Evolutionary conservation across 2,797 vertebrate genomes (phyloP).

Genomic region (Clarias fuscus): DNA sequence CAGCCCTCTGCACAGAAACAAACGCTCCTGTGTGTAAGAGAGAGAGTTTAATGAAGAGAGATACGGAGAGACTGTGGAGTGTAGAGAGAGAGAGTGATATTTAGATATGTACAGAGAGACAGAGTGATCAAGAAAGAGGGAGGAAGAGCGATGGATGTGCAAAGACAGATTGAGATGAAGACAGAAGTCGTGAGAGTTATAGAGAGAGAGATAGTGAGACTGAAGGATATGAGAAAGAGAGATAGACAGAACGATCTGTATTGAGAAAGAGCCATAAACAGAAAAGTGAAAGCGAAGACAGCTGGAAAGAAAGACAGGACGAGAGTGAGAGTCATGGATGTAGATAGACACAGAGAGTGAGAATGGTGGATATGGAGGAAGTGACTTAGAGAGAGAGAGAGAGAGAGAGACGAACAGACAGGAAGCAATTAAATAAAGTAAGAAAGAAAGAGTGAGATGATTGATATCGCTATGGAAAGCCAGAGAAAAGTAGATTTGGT

Average conservation of each 20-base stretch:
- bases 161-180: too few species aligned
- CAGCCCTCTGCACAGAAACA: background rate
- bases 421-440: background rate
- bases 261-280: too few species aligned
- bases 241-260: too few species aligned
- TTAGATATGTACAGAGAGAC: background rate
- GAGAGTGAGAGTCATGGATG: background rate
- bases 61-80: background rate
- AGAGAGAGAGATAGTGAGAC: background rate
- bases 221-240: background rate
- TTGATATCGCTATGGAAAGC: background rate
- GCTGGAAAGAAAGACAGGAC: too few species aligned
- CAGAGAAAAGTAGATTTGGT: background rate
- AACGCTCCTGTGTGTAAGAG: background rate
- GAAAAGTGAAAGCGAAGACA: too few species aligned
- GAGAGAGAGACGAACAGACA: background rate
- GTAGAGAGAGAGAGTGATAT: background rate
- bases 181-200: background rate
- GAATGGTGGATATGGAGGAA: background rate
- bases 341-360: background rate
- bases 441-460: background rate
- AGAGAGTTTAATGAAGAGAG: background rate
- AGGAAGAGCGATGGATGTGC: too few species aligned
- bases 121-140: too few species aligned
- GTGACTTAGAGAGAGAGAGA: background rate